phyloP scores from a whole-genome alignment of 2,888 invertebrate genomes.

The Eupithecia dodoneata region DNA sequence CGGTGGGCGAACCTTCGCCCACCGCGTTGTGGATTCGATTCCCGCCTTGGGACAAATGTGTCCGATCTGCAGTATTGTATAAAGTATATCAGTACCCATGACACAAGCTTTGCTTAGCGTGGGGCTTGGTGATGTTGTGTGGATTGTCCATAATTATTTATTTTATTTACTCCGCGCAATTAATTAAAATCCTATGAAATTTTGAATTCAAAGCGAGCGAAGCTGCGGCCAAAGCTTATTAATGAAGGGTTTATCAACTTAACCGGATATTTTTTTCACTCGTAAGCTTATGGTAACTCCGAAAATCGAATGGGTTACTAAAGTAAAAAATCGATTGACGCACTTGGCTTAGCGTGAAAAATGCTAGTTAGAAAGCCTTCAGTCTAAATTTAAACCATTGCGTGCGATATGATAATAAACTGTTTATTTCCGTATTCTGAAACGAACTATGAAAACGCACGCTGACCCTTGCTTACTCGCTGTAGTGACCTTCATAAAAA shows the following conservation, averaged over 20 bases:
- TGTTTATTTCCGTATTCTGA: neutral
- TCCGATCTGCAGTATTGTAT: too few species aligned
- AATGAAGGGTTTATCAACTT: neutral
- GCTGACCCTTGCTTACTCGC: neutral
- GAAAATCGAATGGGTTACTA: neutral
- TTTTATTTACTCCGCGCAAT: too few species aligned
- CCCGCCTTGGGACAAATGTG: too few species aligned
- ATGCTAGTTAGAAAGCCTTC: neutral
- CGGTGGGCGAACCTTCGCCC: too few species aligned
- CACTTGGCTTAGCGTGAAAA: neutral
- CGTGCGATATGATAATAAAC: neutral
- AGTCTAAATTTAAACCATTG: constrained; percentile 1
- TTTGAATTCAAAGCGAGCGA: too few species aligned
- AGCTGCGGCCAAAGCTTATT: too few species aligned
- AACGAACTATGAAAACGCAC: neutral
- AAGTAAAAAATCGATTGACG: neutral
- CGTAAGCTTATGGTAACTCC: neutral
- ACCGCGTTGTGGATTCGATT: too few species aligned
- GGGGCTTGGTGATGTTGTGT: too few species aligned
- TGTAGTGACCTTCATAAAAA: neutral
- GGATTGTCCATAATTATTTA: too few species aligned
- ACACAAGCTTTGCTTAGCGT: too few species aligned
- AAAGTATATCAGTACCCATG: too few species aligned
- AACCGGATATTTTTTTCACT: neutral
- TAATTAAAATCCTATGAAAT: too few species aligned